These are phyloP conservation scores for Minunthozetes semirufus DNA, from an alignment of 2,888 invertebrate genomes.

Conservation along the genomic window DNA sequence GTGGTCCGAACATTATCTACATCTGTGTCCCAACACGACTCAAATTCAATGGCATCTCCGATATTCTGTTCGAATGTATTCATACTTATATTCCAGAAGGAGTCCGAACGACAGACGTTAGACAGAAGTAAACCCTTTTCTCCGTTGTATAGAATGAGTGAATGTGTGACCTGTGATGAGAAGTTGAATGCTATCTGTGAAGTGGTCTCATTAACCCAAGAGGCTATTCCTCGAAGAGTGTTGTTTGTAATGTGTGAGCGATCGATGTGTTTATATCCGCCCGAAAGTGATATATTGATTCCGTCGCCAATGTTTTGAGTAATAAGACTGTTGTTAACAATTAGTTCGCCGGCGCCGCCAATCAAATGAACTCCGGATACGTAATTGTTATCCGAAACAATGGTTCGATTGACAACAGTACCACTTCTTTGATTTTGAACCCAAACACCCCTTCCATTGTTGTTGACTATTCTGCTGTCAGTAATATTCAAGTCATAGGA, in stretches of 20 bases:
- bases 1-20: slow-evolving; percentile 44
- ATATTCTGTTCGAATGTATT: slow-evolving; percentile 74
- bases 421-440: slow-evolving; percentile 82
- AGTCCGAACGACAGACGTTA: slow-evolving; percentile 70
- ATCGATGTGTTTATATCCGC: slow-evolving; percentile 87
- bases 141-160: slow-evolving; percentile 74
- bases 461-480: slow-evolving; percentile 74
- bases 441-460: slow-evolving; percentile 90
- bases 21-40: slow-evolving; percentile 65
- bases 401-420: slow-evolving; percentile 72
- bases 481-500: slow-evolving; percentile 80
- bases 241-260: slow-evolving; percentile 77
- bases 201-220: slow-evolving; percentile 78
- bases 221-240: slow-evolving; percentile 76
- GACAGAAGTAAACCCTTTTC: slow-evolving; percentile 84
- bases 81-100: slow-evolving; percentile 74
- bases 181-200: slow-evolving; percentile 73
- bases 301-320: slow-evolving; percentile 89
- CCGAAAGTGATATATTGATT: slow-evolving; percentile 87
- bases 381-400: slow-evolving; percentile 77
- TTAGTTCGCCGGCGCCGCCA: slow-evolving; percentile 86
- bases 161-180: slow-evolving; percentile 70
- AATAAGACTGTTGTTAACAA: slow-evolving; percentile 81
- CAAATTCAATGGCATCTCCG: slow-evolving; percentile 70
- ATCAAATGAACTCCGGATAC: slow-evolving; percentile 82